Conservation (phyloP, 1,140 invertebrate species). For the Latrodectus geometricus region DNA sequence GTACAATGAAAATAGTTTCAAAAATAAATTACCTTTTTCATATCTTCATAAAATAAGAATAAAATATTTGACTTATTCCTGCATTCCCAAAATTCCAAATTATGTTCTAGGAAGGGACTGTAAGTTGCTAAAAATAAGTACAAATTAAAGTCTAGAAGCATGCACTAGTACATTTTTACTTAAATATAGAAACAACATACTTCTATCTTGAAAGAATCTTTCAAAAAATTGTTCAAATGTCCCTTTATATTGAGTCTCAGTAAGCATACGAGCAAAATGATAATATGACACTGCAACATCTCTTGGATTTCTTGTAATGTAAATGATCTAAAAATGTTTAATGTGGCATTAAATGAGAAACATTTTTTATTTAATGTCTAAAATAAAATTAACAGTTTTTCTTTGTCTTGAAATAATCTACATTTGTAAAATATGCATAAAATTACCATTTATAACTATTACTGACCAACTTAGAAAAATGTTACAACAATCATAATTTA, state of each 20-base stretch:
- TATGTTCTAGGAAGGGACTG: conserved; percentile 45
- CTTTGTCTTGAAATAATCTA: too few species aligned
- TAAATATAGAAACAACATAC: conserved; percentile 16
- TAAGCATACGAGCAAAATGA: conserved; percentile 70
- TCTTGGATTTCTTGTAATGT: conserved; percentile 71
- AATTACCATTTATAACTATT: too few species aligned
- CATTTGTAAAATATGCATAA: too few species aligned
- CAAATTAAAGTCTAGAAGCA: conserved; percentile 1
- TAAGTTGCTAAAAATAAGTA: conserved; percentile 41
- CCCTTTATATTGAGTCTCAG: conserved; percentile 74
- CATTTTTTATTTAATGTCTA: too few species aligned
- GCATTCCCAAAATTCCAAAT: conserved; percentile 53
- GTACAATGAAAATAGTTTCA: too few species aligned
- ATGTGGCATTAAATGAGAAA: too few species aligned
- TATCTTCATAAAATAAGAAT: conserved; percentile 54
- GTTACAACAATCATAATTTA: too few species aligned
- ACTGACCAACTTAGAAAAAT: too few species aligned
- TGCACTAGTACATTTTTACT: neutral
- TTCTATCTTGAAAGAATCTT: conserved; percentile 73
- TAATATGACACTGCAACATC: conserved; percentile 72
- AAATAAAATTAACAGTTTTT: too few species aligned
- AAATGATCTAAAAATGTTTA: conserved; percentile 31
- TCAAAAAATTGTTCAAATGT: conserved; percentile 83
- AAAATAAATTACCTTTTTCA: conserved; percentile 10
- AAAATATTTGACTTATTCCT: conserved; percentile 41